phyloP scores from a whole-genome alignment of 2,113 vertebrate genomes.

The Cariama cristata region DNA sequence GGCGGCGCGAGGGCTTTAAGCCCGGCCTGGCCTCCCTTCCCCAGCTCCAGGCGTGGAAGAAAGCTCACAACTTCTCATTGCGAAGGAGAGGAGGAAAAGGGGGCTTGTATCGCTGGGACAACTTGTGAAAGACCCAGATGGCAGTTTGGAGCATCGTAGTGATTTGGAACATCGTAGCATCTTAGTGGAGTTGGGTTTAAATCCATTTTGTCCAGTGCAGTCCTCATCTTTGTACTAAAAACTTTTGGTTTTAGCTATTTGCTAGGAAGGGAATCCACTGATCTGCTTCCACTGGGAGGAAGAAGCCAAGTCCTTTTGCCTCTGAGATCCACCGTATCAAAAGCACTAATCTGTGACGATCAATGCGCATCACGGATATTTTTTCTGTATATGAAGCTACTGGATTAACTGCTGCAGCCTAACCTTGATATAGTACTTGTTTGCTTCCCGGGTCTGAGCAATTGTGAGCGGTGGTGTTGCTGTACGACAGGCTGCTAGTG shows the following conservation, averaged over 20 bases:
- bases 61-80: not conserved
- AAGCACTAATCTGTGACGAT: not conserved
- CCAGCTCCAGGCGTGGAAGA: accelerated
- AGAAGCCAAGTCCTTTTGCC: not conserved
- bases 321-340: not conserved
- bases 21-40: not conserved
- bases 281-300: not conserved
- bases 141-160: not conserved
- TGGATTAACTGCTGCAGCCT: not conserved
- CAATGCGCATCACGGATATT: not conserved
- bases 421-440: not conserved
- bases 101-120: not conserved
- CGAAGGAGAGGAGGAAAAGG: not conserved
- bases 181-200: not conserved
- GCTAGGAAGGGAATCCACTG: not conserved
- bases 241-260: not conserved
- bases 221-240: not conserved
- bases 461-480: accelerated
- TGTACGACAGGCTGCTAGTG: not conserved
- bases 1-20: not conserved
- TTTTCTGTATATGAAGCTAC: not conserved
- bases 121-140: not conserved
- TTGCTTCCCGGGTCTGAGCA: not conserved
- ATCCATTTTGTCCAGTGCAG: not conserved
- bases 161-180: not conserved